Evolutionary conservation across 2,797 vertebrate genomes (phyloP).

Genomic region (Acanthurus leucopareius): DNA sequence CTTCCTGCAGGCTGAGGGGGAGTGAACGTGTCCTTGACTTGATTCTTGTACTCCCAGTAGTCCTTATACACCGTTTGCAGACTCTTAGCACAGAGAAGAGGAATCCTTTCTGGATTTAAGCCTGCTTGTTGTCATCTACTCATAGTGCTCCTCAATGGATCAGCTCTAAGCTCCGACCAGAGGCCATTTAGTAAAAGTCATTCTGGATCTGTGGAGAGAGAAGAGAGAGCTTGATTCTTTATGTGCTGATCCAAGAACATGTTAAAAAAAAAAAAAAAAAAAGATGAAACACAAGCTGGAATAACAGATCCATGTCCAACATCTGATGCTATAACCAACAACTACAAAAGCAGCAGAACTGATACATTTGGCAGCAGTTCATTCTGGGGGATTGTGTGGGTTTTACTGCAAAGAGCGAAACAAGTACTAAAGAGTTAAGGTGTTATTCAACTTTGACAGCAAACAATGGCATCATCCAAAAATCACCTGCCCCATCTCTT

Average conservation of each 20-base stretch:
- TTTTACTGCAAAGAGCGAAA: conserved; percentile 32
- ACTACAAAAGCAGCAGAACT: conserved; percentile 10
- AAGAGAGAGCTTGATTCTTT: conserved; percentile 55
- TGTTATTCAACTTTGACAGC: conserved; percentile 11
- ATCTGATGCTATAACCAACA: conserved; percentile 27
- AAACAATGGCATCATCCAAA: conserved; percentile 16
- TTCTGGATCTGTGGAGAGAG: conserved; percentile 72
- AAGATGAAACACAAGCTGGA: conserved; percentile 36
- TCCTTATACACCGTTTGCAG: conserved; percentile 63
- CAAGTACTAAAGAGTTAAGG: background rate
- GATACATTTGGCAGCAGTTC: conserved; percentile 22
- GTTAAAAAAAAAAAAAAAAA: conserved; percentile 3
- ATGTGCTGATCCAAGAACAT: conserved; percentile 47
- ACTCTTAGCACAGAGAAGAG: conserved; percentile 59
- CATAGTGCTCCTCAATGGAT: conserved; percentile 41
- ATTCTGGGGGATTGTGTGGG: conserved; percentile 12
- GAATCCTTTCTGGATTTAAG: conserved; percentile 73
- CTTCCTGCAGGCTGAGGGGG: conserved; percentile 57
- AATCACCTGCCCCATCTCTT: conserved; percentile 14
- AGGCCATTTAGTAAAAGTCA: conserved; percentile 57
- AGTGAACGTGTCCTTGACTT: conserved; percentile 71
- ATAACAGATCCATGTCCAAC: conserved; percentile 55
- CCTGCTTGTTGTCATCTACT: conserved; percentile 70
- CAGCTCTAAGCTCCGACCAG: conserved; percentile 56
- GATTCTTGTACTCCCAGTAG: conserved; percentile 73